phyloP scores from a whole-genome alignment of 2,113 vertebrate genomes.

The Gymnarchus niloticus region DNA sequence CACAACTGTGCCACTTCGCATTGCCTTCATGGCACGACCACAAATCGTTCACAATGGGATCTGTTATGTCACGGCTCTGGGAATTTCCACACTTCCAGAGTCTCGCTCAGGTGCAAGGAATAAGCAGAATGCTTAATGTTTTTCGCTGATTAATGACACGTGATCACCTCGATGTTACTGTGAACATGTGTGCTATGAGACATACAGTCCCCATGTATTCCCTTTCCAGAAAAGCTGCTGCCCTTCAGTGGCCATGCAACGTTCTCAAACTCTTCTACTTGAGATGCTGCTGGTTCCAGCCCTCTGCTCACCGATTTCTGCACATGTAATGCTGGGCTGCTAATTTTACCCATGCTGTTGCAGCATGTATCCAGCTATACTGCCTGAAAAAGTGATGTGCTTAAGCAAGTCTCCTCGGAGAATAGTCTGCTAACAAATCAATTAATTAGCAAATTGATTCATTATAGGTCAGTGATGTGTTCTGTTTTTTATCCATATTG shows the following conservation, averaged over 20 bases:
- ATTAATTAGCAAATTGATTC: not conserved
- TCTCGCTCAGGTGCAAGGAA: not conserved
- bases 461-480: not conserved
- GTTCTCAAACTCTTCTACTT: not conserved
- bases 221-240: not conserved
- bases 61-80: not conserved
- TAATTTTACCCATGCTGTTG: not conserved
- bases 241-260: not conserved
- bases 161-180: not conserved
- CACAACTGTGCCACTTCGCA: conserved; percentile 1
- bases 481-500: not conserved
- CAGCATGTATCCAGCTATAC: too few species aligned
- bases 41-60: not conserved
- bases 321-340: not conserved
- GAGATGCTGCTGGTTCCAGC: not conserved
- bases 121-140: too few species aligned
- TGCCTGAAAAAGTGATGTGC: not conserved
- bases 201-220: not conserved
- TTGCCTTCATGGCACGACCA: conserved; percentile 17
- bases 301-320: not conserved
- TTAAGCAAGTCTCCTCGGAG: not conserved
- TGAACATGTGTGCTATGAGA: too few species aligned
- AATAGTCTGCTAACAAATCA: not conserved
- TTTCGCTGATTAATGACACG: not conserved
- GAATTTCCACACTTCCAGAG: not conserved